Conservation (phyloP, 2,888 invertebrate species). For the Nysson spinosus region DNA sequence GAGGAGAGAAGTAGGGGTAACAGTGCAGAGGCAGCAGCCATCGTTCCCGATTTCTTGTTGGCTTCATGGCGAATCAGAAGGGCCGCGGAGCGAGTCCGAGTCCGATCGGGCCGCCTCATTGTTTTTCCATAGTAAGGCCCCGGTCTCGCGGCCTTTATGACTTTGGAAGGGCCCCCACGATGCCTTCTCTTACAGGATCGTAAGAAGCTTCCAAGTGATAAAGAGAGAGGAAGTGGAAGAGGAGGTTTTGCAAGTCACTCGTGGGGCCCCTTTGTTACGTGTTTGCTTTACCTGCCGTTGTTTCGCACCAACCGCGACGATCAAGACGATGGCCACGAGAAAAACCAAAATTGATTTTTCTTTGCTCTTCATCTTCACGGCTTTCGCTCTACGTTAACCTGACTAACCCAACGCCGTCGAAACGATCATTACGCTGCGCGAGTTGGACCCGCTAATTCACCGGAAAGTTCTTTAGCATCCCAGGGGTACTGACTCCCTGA, state of each 20-base stretch:
- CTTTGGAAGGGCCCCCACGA: constrained; percentile 52
- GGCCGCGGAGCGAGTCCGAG: constrained; percentile 56
- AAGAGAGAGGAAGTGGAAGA: too few relatives aligned
- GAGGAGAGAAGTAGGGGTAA: constrained; percentile 5
- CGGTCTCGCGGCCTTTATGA: constrained; percentile 57
- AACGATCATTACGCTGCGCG: constrained; percentile 29
- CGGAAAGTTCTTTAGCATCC: too few relatives aligned
- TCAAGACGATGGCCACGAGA: constrained; percentile 57
- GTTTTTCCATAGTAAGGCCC: constrained; percentile 63
- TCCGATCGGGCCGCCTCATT: constrained; percentile 64
- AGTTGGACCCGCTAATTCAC: not conserved
- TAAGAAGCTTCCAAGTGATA: too few relatives aligned
- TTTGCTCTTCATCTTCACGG: constrained; percentile 38
- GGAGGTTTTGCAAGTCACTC: constrained; percentile 69
- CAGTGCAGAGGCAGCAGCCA: constrained; percentile 50
- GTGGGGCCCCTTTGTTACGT: constrained; percentile 63
- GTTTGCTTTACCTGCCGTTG: constrained; percentile 66
- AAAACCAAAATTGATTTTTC: constrained; percentile 75
- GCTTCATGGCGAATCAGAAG: constrained; percentile 70
- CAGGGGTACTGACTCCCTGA: too few relatives aligned
- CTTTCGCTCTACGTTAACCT: constrained; percentile 22
- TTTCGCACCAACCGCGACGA: constrained; percentile 33
- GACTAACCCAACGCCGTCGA: constrained; percentile 21
- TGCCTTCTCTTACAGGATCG: constrained; percentile 50
- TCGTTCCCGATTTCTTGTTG: constrained; percentile 63